phyloP scores from a whole-genome alignment of 2,888 invertebrate genomes.

The Drosophila seclusa region DNA sequence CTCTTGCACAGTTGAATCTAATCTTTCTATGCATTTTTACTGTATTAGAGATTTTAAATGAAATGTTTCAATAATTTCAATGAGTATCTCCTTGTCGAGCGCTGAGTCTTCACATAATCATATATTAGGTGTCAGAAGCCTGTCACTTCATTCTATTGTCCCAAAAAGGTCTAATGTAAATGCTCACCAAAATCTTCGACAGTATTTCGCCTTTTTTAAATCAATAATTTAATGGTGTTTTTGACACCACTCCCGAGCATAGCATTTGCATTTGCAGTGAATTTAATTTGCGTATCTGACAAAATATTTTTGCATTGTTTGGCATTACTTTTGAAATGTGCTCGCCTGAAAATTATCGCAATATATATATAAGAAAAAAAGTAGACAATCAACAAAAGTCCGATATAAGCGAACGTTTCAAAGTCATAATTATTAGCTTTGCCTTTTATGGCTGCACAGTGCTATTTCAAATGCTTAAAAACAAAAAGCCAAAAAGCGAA shows the following conservation, averaged over 20 bases:
- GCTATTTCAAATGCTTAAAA: conserved; percentile 45
- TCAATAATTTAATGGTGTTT: conserved; percentile 66
- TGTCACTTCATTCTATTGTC: conserved; percentile 1
- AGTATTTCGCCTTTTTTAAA: conserved; percentile 13
- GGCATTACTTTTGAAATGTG: conserved; percentile 19
- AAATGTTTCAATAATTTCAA: neutral
- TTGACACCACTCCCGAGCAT: conserved; percentile 58
- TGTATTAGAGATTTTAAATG: neutral
- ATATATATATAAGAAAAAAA: conserved; percentile 19
- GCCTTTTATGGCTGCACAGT: conserved; percentile 63
- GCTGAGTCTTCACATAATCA: neutral
- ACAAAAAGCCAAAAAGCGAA: conserved; percentile 37
- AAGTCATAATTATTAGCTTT: conserved; percentile 69
- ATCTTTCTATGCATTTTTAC: neutral
- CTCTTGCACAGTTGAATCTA: neutral
- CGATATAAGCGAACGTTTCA: conserved; percentile 48
- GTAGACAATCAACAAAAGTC: conserved; percentile 15
- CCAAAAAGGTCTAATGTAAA: conserved; percentile 53
- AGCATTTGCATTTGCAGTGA: conserved; percentile 38
- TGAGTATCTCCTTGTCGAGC: neutral
- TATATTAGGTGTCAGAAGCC: neutral
- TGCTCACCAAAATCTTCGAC: conserved; percentile 41
- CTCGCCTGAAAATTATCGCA: conserved; percentile 25
- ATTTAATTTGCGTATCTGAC: conserved; percentile 35
- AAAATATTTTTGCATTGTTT: conserved; percentile 53